phyloP scores from a whole-genome alignment of 2,797 vertebrate genomes.

The Rallus crepitans region DNA sequence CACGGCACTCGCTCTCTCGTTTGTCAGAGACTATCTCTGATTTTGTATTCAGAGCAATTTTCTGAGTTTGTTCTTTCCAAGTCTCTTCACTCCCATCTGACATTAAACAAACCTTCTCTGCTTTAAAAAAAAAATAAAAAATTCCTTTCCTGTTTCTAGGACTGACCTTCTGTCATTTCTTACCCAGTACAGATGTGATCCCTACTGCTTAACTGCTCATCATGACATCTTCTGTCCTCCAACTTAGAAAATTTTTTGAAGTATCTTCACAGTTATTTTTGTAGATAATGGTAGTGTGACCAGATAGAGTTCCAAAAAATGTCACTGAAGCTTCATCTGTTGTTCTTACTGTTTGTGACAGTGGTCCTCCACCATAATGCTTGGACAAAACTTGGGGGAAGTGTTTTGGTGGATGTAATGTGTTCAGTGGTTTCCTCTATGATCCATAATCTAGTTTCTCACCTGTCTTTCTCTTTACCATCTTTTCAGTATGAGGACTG shows the following conservation, averaged over 20 bases:
- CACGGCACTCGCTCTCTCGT: rapidly evolving
- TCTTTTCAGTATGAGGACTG: not conserved
- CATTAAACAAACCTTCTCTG: not conserved
- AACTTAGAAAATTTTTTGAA: not conserved
- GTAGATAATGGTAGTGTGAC: not conserved
- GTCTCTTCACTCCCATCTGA: not conserved
- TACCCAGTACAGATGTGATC: not conserved
- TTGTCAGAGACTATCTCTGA: not conserved
- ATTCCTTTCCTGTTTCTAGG: not conserved
- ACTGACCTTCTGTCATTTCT: not conserved
- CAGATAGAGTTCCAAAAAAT: not conserved
- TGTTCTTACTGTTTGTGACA: rapidly evolving
- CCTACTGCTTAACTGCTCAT: not conserved
- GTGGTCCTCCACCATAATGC: not conserved
- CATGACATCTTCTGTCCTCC: not conserved
- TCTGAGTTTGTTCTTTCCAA: not conserved
- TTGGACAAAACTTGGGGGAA: not conserved
- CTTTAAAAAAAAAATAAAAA: not conserved
- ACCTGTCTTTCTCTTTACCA: not conserved
- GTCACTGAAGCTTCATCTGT: not conserved
- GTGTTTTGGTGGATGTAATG: not conserved
- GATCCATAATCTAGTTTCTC: not conserved
- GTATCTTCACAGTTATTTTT: not conserved
- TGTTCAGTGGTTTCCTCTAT: not conserved
- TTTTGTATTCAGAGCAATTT: not conserved